Base-by-base conservation (phyloP, 2,113 vertebrate species). In the Oncorhynchus keta region DNA sequence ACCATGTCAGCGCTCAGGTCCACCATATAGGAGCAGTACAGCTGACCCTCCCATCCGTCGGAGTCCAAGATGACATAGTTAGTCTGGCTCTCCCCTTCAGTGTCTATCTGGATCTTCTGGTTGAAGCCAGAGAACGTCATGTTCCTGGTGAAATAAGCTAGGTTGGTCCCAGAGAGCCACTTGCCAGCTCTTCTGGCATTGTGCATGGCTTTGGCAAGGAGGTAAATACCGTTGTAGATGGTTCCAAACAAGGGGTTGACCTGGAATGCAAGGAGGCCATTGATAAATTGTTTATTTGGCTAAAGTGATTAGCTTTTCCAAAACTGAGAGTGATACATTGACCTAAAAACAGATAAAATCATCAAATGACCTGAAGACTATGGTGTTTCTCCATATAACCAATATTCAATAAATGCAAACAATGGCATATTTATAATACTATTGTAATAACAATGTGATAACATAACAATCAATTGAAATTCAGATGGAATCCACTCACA, bases 231-330 rank as follows among this genome's bases (percentile, higher is more conserved):
- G 72, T 97, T 95, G 72, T 96, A 99, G 88, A 98, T 95, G 55
- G 97, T 97, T 66, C 97, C 97, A 90, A 97, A 98, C 13, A 97
- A 92, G 0, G 95, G 97, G 66, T 95, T 95, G 55, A 96, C 95
- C 97, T 98, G 80, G 67, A 90, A 87, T 1, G 20, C 13, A 73
- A 71, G 11, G 4, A 13, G 59, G 51, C 4, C 14, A 66, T 71
- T 14, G 26, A 28, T 24, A 67, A 28, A 64, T 64, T 7, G 13
- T 18, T 55, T 18, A 18, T 55, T 55, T 55, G 51, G 51, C 49
- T 55, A 16, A 55, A 55, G 16, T 55, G 3, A 55, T 55, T 55
- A 55, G 13, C 16, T 55, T 14, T 55, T 55, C 16, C 39, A 9
- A 45, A 11, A 55, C 16, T 55, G 13, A 55, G 16, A 55, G 12